These are phyloP conservation scores for Drosophila kohkoa DNA, from an alignment of 1,140 invertebrate species.

Conservation along the genomic window DNA sequence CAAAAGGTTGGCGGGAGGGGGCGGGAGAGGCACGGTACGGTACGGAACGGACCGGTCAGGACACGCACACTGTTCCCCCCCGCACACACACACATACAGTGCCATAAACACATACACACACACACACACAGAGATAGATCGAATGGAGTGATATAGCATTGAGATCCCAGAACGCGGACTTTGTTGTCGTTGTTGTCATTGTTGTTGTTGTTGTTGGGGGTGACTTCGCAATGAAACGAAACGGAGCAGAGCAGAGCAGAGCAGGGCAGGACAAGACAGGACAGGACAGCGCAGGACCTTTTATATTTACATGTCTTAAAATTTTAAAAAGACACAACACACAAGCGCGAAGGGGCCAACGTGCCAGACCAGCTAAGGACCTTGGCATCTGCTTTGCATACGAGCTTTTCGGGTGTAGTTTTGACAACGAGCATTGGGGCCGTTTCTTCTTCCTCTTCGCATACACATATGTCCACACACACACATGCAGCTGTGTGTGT, in stretches of 20 bases:
- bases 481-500: slow-evolving; percentile 39
- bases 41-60: slow-evolving; percentile 63
- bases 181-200: not conserved
- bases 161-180: slow-evolving; percentile 69
- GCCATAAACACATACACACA: slow-evolving; percentile 28
- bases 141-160: slow-evolving; percentile 71
- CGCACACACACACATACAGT: slow-evolving; percentile 21
- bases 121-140: slow-evolving; percentile 52
- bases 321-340: slow-evolving; percentile 65
- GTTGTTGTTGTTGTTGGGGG: slow-evolving; percentile 30
- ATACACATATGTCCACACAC: slow-evolving; percentile 3
- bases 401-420: slow-evolving; percentile 70
- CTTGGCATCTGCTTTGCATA: slow-evolving; percentile 75
- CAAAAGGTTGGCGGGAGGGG: not conserved
- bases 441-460: slow-evolving; percentile 13
- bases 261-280: slow-evolving; percentile 70
- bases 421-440: slow-evolving; percentile 74
- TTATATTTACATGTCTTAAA: slow-evolving; percentile 84
- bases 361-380: slow-evolving; percentile 58
- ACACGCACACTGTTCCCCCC: slow-evolving; percentile 42
- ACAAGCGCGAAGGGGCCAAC: slow-evolving; percentile 16
- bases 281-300: slow-evolving; percentile 78
- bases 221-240: slow-evolving; percentile 30
- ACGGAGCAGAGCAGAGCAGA: not conserved
- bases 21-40: not conserved